Evolutionary conservation across 2,888 invertebrate genomes (phyloP), one percentile per base, ranked within the genome.

Genomic region (Agrochola lychnidis): DNA sequence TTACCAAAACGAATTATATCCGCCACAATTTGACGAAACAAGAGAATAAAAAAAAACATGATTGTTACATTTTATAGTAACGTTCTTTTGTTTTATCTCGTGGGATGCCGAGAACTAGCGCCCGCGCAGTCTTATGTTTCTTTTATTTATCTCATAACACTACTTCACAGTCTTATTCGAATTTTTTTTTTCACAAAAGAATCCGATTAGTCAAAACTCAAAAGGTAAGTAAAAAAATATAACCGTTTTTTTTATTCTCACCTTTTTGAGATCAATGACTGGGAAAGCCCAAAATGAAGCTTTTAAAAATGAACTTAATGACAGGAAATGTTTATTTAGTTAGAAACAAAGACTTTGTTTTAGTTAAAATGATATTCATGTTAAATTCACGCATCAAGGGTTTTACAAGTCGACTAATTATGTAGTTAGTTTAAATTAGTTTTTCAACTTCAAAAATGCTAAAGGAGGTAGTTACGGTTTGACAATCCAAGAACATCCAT

Each of bases 321-420:
- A 51, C 22, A 7, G 87, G 86, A 87, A 76, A 76, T 80, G 82
- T 79, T 70, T 9, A 67, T 79, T 70, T 9, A 67, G 36, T 73
- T n/a, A 48, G 6, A 57, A 70, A 87, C 82, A 76, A 25, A 22
- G 51, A 48, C 48, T 67, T 64, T 40, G 68, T 78, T 82, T 80
- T 74, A 82, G 80, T 68, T 67, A 22, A 57, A 77, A 36, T 67
- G 53, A 45, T 62, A 56, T 19, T 51, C 22, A 1, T 76, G 76
- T 59, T 68, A 67, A 4, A 25, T 73, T 61, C 30, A 85, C 67
- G 77, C 72, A 22, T 71, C 80, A 48, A 63, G 19, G 61, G 62
- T 40, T 76, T 64, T 36, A 84, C 76, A 68, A 66, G 59, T 57
- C 25, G 30, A 48, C 77, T 45, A 67, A 74, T 69, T 74, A 72